These are phyloP conservation scores for Drosophila quinaria DNA, from an alignment of 2,888 invertebrate species.

Conservation along the genomic window DNA sequence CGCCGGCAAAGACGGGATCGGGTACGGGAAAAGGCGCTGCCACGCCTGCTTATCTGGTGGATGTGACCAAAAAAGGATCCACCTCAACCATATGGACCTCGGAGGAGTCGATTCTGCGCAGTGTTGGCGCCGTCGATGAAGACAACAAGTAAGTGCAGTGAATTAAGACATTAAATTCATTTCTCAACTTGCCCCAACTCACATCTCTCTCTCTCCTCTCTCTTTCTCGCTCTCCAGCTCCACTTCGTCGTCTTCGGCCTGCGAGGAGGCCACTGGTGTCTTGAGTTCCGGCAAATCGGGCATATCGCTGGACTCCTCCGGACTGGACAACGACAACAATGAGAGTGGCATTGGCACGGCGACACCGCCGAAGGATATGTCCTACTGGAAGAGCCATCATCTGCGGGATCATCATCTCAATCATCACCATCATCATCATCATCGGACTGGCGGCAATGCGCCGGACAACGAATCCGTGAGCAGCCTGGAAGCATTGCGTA, in stretches of 20 bases:
- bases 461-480: constrained; percentile 83
- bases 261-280: constrained; percentile 84
- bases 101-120: constrained; percentile 85
- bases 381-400: constrained; percentile 82
- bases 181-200: neutral
- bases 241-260: constrained; percentile 85
- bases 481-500: constrained; percentile 83
- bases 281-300: constrained; percentile 85
- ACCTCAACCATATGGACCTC: constrained; percentile 86
- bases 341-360: constrained; percentile 85
- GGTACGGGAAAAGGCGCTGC: constrained; percentile 58
- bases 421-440: constrained; percentile 42
- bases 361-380: constrained; percentile 85
- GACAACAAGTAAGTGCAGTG: constrained; percentile 85
- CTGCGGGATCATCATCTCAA: constrained; percentile 70
- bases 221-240: constrained; percentile 67
- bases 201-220: neutral
- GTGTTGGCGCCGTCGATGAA: constrained; percentile 86
- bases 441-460: constrained; percentile 51
- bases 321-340: constrained; percentile 85
- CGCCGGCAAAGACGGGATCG: constrained; percentile 51
- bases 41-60: constrained; percentile 78
- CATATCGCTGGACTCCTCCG: constrained; percentile 85
- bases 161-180: constrained; percentile 33
- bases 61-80: constrained; percentile 85